phyloP scores from a whole-genome alignment of 2,113 vertebrate species.

The Drymodes brunneopygia region DNA sequence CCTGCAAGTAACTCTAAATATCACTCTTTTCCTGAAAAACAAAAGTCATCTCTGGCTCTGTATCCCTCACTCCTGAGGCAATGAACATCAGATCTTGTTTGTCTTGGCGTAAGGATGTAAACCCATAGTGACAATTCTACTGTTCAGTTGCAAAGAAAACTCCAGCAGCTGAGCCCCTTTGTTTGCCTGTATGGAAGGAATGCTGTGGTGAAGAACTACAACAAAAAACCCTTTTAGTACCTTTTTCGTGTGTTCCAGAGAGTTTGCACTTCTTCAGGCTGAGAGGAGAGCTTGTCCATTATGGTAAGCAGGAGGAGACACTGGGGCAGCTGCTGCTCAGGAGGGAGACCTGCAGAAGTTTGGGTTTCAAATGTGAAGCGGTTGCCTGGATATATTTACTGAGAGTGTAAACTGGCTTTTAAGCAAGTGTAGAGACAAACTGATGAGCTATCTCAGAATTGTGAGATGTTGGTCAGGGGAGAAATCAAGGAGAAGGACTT shows the following conservation, averaged over 20 bases:
- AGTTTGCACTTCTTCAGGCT: conserved; percentile 77
- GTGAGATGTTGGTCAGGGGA: neutral
- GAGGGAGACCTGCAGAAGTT: conserved; percentile 68
- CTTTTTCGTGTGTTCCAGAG: conserved; percentile 81
- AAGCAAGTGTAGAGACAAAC: neutral
- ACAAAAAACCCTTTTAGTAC: conserved; percentile 62
- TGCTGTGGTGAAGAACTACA: conserved; percentile 42
- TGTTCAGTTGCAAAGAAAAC: neutral
- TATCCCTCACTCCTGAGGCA: neutral
- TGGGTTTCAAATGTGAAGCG: neutral
- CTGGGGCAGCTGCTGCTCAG: conserved; percentile 82
- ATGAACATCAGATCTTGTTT: neutral
- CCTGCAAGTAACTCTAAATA: neutral
- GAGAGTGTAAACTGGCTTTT: neutral
- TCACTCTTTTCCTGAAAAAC: neutral
- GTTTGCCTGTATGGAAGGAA: neutral
- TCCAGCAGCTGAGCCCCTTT: neutral
- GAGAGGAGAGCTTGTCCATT: conserved; percentile 79
- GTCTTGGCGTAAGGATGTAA: neutral
- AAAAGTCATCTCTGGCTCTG: neutral
- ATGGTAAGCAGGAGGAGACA: conserved; percentile 81
- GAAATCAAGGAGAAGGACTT: neutral
- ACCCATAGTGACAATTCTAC: neutral
- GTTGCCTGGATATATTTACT: neutral
- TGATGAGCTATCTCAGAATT: neutral